Conservation (phyloP, 1,140 invertebrate species). For the Drosophila auraria region DNA sequence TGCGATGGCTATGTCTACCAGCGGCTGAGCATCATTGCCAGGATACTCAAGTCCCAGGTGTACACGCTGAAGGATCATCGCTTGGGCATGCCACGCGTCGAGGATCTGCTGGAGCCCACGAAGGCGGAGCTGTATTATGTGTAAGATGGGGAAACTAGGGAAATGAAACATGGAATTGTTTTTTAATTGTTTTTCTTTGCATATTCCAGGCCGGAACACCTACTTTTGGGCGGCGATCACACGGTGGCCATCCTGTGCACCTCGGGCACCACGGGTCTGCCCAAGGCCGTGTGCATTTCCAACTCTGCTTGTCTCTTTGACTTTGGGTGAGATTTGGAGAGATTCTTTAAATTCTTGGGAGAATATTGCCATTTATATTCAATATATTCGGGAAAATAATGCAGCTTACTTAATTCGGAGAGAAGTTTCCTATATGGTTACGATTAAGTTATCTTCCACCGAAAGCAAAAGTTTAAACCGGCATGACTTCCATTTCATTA, state of each 20-base stretch:
- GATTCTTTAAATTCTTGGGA: no score
- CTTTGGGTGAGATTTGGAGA: constrained; percentile 58
- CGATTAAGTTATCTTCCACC: no score
- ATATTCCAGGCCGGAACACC: constrained; percentile 58
- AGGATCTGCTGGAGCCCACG: constrained; percentile 76
- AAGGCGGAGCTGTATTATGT: constrained; percentile 67
- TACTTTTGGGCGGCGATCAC: constrained; percentile 73
- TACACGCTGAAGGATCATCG: constrained; percentile 78
- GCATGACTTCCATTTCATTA: no score
- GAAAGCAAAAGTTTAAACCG: no score
- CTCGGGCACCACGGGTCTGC: constrained; percentile 91
- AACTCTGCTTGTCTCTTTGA: constrained; percentile 86
- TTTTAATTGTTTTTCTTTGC: background rate
- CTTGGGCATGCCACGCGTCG: constrained; percentile 60
- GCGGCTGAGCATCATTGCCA: constrained; percentile 57
- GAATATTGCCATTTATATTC: no score
- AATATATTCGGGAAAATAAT: no score
- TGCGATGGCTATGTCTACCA: constrained; percentile 74
- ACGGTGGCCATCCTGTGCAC: constrained; percentile 86
- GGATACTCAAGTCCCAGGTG: constrained; percentile 68
- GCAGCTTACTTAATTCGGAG: no score
- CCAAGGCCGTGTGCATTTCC: constrained; percentile 92
- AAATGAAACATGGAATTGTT: background rate
- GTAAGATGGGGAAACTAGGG: constrained; percentile 41
- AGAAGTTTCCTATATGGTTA: no score